Evolutionary conservation across 2,113 vertebrate species (phyloP).

Genomic region (Zeus faber): DNA sequence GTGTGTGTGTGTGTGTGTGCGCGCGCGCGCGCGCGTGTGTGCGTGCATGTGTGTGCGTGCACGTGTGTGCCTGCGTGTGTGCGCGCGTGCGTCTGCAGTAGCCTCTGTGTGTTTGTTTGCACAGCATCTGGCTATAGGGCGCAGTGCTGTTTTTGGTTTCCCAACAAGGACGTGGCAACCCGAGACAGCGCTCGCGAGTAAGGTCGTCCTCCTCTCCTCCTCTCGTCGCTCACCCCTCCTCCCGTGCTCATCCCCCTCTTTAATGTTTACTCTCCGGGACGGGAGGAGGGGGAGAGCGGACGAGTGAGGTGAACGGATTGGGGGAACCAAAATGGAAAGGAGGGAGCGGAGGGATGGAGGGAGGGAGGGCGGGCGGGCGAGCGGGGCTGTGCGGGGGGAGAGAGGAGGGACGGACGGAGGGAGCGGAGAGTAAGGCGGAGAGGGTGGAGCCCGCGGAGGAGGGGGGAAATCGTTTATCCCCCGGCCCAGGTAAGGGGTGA

Average conservation of each 20-base stretch:
- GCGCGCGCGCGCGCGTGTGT: neutral
- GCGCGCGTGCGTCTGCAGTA: too few species aligned
- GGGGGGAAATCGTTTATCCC: slow-evolving; percentile 53
- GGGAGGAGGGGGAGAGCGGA: neutral
- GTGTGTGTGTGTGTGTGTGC: slow-evolving; percentile 12
- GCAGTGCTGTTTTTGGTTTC: slow-evolving; percentile 38
- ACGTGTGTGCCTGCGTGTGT: neutral
- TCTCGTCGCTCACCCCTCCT: too few species aligned
- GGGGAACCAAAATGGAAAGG: neutral
- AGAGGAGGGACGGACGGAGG: neutral
- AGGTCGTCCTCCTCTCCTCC: slow-evolving; percentile 54
- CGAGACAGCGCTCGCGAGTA: slow-evolving; percentile 46
- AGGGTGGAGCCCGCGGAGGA: slow-evolving; percentile 20
- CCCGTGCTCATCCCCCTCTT: slow-evolving; percentile 23
- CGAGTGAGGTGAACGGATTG: neutral
- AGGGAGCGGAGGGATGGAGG: neutral
- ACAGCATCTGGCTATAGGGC: slow-evolving; percentile 5
- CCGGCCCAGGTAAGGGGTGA: slow-evolving; percentile 63
- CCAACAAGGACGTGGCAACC: slow-evolving; percentile 59
- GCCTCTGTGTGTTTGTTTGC: neutral
- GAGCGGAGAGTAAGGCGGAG: slow-evolving; percentile 8
- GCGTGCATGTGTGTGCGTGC: slow-evolving; percentile 1
- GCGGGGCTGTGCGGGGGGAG: slow-evolving; percentile 2
- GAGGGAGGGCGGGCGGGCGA: slow-evolving; percentile 4
- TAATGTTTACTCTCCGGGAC: slow-evolving; percentile 40